Percentiles rank a stretch among this genome's conserved stretches.
Evolutionary conservation across 2,797 vertebrate species (phyloP).

Genomic region (Heterohyrax brucei): DNA sequence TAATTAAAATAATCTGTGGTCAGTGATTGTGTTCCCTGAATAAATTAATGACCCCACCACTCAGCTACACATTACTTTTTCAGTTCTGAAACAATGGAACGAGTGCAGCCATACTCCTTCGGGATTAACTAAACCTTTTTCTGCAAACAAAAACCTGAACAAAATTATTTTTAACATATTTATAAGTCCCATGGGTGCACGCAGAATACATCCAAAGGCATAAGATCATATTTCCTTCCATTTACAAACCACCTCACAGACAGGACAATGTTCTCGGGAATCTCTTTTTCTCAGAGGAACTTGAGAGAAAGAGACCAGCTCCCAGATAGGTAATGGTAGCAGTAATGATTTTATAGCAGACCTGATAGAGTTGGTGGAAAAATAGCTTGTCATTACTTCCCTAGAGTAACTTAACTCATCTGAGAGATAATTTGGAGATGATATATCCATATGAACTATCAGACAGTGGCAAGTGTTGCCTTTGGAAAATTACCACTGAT

Average conservation of each 20-base stretch:
- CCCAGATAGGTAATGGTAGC: neutral
- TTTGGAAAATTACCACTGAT: neutral
- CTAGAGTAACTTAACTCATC: slow-evolving; percentile 10
- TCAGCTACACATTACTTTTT: neutral
- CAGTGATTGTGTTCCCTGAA: neutral
- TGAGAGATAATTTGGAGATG: neutral
- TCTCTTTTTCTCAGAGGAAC: neutral
- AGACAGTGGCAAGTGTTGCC: neutral
- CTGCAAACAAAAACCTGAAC: slow-evolving; percentile 68
- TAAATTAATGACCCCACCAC: slow-evolving; percentile 9
- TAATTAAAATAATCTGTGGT: slow-evolving; percentile 1
- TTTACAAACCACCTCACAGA: neutral
- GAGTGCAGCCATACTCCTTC: neutral
- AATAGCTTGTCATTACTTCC: slow-evolving; percentile 30
- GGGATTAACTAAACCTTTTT: slow-evolving; percentile 48
- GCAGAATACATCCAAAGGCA: neutral
- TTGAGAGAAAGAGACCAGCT: neutral
- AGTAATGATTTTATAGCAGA: neutral
- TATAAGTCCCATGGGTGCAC: neutral
- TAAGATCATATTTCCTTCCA: slow-evolving; percentile 36
- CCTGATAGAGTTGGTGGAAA: neutral
- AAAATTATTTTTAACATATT: slow-evolving; percentile 60
- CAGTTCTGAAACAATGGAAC: slow-evolving; percentile 29
- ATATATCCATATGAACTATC: too few relatives aligned
- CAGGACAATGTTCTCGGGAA: neutral